Evolutionary conservation across 2,113 vertebrate species (phyloP).

Genomic region (Hippocampus comes): DNA sequence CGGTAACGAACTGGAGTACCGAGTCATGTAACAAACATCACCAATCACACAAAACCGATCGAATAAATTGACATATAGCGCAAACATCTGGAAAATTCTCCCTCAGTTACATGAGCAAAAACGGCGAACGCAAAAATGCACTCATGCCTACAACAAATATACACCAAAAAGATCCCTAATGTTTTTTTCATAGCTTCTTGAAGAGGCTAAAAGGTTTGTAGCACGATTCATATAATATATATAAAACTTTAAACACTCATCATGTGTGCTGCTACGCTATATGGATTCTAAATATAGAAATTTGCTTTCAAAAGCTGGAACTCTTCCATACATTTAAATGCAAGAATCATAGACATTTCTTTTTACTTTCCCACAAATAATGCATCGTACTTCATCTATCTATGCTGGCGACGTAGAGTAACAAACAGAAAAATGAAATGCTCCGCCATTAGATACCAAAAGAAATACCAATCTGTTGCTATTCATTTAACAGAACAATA

Average conservation of each 20-base stretch:
- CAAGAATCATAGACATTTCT: neutral
- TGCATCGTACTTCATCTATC: neutral
- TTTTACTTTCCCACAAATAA: neutral
- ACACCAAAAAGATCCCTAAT: neutral
- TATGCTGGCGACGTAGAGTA: too few relatives aligned
- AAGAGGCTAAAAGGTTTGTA: neutral
- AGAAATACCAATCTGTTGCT: too few relatives aligned
- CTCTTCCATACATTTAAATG: neutral
- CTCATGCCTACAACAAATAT: constrained; percentile 36
- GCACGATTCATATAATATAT: neutral
- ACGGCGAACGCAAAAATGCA: constrained; percentile 28
- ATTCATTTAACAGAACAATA: neutral
- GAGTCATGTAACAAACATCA: constrained; percentile 20
- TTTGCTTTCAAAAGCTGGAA: constrained; percentile 6
- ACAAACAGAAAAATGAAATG: too few relatives aligned
- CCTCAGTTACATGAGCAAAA: constrained; percentile 9
- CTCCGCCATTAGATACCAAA: too few relatives aligned
- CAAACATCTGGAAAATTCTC: constrained; percentile 11
- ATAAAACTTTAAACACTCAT: constrained; percentile 7
- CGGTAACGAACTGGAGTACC: constrained; percentile 32
- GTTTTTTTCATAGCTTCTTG: neutral
- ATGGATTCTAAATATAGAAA: constrained; percentile 30
- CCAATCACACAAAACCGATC: constrained; percentile 17
- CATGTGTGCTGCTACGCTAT: constrained; percentile 11
- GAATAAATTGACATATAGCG: neutral